Conservation (phyloP, 1,140 invertebrate genomes). For the Procambarus clarkii region DNA sequence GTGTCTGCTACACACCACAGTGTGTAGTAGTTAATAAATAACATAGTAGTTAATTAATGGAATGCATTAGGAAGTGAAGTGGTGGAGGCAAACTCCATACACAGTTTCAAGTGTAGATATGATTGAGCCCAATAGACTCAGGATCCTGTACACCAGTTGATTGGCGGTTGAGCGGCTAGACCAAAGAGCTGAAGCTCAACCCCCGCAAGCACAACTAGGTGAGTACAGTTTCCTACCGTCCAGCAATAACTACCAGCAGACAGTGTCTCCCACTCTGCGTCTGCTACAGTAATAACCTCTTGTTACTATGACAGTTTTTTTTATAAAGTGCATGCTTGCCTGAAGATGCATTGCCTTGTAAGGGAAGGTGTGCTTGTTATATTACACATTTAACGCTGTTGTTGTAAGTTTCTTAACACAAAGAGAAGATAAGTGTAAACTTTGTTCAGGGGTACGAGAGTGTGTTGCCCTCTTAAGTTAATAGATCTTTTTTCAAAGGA, state of each 20-base stretch:
- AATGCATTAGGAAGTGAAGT: no score
- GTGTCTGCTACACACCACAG: no score
- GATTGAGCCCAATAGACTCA: no score
- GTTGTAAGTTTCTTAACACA: not conserved
- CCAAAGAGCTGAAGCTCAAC: no score
- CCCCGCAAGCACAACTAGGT: no score
- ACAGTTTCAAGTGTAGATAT: no score
- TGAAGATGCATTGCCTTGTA: not conserved
- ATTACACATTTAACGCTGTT: slow-evolving; percentile 1
- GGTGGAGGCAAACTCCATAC: no score
- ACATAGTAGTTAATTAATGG: no score
- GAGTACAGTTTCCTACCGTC: no score
- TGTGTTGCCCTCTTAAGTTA: not conserved
- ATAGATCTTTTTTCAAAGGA: not conserved
- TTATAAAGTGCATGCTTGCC: not conserved
- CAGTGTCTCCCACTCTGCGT: not conserved
- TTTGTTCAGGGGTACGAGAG: not conserved
- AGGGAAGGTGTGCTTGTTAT: not conserved
- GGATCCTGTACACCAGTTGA: no score
- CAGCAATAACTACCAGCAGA: not conserved
- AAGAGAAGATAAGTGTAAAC: not conserved
- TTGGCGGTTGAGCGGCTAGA: no score
- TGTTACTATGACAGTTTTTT: not conserved
- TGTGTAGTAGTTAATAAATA: no score
- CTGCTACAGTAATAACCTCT: not conserved